A percentile compares a stretch with the other conserved stretches of the same genome.
Evolutionary conservation across 2,113 vertebrate genomes (phyloP).

Genomic region (Sylvilagus bachmani): DNA sequence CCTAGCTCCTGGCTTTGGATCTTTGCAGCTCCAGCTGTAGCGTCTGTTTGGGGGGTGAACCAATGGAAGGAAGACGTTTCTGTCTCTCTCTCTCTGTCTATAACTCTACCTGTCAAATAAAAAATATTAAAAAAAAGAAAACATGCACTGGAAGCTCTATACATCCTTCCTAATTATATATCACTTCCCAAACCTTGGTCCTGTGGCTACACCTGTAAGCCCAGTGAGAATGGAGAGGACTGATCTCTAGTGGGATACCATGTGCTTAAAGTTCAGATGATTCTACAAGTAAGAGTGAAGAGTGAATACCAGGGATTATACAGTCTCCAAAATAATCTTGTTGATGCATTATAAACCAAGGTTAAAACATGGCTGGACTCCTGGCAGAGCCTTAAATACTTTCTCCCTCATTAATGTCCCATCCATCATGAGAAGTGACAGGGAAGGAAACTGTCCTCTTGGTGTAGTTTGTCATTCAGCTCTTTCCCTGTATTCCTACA

Average conservation of each 20-base stretch:
- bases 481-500: constrained; percentile 26
- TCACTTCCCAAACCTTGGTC: background rate
- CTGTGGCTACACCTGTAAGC: background rate
- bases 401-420: constrained; percentile 9
- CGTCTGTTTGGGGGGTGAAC: too few relatives aligned
- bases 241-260: background rate
- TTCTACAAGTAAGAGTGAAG: background rate
- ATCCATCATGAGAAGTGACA: constrained; percentile 14
- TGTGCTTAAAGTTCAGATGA: background rate
- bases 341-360: constrained; percentile 10
- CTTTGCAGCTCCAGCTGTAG: too few relatives aligned
- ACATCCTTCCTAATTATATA: background rate
- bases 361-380: background rate
- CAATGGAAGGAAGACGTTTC: too few relatives aligned
- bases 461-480: background rate
- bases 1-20: too few relatives aligned
- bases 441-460: constrained; percentile 35
- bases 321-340: background rate
- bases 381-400: background rate
- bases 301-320: background rate
- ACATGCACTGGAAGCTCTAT: background rate
- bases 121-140: background rate
- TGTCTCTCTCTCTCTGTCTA: too few relatives aligned
- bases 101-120: too few relatives aligned
- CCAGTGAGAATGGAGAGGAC: background rate